Evolutionary conservation across 2,888 invertebrate genomes (phyloP).

Genomic region (Morpho deidamia): DNA sequence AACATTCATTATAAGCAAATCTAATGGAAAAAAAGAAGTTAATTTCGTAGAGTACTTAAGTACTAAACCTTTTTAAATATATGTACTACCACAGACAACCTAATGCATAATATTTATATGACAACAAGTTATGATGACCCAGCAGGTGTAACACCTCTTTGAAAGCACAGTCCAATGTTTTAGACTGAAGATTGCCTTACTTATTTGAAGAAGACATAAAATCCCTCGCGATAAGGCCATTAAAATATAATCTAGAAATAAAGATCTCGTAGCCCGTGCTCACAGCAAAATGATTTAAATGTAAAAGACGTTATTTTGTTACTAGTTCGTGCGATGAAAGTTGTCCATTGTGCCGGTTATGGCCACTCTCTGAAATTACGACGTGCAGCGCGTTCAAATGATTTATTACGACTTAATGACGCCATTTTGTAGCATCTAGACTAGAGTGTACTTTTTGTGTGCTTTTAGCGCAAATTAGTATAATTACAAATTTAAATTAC

Average conservation of each 20-base stretch:
- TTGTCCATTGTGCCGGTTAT: conserved; percentile 22
- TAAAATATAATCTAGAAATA: conserved; percentile 6
- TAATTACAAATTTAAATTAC: neutral
- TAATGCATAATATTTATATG: too few relatives aligned
- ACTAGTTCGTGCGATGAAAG: conserved; percentile 15
- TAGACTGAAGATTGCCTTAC: too few relatives aligned
- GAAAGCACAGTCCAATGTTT: too few relatives aligned
- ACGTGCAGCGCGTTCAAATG: conserved; percentile 21
- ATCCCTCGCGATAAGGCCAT: neutral
- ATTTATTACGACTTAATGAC: conserved; percentile 27
- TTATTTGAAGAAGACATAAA: too few relatives aligned
- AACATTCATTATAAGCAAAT: too few relatives aligned
- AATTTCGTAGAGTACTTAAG: too few relatives aligned
- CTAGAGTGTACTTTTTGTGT: neutral
- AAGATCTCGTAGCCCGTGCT: neutral
- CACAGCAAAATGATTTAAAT: conserved; percentile 15
- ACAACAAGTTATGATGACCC: too few relatives aligned
- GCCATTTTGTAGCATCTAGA: conserved; percentile 17
- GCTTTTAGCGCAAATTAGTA: conserved; percentile 2
- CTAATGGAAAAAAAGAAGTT: too few relatives aligned
- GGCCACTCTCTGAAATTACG: conserved; percentile 24
- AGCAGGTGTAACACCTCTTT: too few relatives aligned
- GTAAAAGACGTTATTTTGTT: conserved; percentile 11
- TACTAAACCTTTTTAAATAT: too few relatives aligned
- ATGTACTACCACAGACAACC: too few relatives aligned